phyloP scores from a whole-genome alignment of 2,888 invertebrate species.

The Pachliopta kotzebuea region DNA sequence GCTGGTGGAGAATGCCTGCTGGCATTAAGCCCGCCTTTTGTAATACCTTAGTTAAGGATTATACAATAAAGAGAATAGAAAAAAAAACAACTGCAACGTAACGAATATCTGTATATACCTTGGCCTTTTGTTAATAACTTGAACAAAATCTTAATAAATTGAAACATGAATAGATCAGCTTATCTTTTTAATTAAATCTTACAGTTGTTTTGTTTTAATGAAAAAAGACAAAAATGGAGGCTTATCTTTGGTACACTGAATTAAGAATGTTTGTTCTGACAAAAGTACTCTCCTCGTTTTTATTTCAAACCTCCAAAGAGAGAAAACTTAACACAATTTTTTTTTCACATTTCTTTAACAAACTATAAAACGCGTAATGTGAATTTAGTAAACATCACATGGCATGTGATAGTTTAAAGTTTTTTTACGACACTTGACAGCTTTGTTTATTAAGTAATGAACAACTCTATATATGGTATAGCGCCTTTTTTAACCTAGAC shows the following conservation, averaged over 20 bases:
- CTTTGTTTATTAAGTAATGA: not conserved
- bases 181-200: conserved; percentile 25
- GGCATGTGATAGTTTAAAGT: not conserved
- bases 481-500: not conserved
- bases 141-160: not conserved
- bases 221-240: conserved; percentile 14
- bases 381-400: not conserved
- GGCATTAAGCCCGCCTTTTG: no score
- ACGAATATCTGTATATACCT: not conserved
- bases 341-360: not conserved
- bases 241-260: conserved; percentile 18
- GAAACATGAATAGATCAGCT: conserved; percentile 7
- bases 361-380: not conserved
- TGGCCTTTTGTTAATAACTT: not conserved
- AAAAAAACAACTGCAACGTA: not conserved
- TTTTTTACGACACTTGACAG: not conserved
- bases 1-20: no score
- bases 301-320: not conserved
- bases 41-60: no score
- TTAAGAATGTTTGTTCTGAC: conserved; percentile 21
- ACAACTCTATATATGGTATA: not conserved
- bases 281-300: conserved; percentile 8
- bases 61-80: no score
- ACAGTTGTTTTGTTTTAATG: conserved; percentile 8
- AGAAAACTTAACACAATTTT: not conserved